Conservation (phyloP, 2,113 vertebrate species). For the Lophius piscatorius region DNA sequence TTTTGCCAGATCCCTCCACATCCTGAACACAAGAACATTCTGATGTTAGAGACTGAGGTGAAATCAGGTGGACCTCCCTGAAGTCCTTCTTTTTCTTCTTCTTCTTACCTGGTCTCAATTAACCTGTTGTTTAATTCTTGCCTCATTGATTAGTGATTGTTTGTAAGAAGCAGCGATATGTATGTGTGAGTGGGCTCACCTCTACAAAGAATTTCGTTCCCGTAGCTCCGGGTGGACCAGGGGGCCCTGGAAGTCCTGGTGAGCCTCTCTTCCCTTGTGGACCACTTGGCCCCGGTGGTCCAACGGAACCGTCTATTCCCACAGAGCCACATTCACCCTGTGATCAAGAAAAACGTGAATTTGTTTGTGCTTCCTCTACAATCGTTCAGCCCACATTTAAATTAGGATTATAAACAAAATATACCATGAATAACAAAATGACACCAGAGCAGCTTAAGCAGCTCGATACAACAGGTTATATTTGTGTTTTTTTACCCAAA, state of each 20-base stretch:
- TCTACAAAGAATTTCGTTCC: constrained; percentile 80
- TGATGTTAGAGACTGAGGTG: background rate
- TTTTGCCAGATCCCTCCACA: constrained; percentile 86
- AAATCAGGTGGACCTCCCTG: background rate
- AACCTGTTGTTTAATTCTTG: background rate
- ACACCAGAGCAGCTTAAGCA: no score
- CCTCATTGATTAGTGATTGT: background rate
- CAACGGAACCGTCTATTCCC: constrained; percentile 80
- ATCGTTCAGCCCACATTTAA: no score
- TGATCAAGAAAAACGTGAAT: constrained; percentile 1
- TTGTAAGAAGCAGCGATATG: no score
- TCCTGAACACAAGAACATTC: constrained; percentile 79
- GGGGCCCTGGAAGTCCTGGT: constrained; percentile 83
- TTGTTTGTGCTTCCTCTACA: background rate
- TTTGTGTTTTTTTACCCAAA: no score
- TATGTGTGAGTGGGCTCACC: constrained; percentile 72
- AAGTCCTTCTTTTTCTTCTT: background rate
- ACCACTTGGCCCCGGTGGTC: constrained; percentile 82
- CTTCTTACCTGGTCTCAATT: background rate
- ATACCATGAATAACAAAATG: no score
- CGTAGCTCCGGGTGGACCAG: constrained; percentile 83
- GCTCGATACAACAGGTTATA: no score
- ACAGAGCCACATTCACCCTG: constrained; percentile 85
- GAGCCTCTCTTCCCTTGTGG: constrained; percentile 81
- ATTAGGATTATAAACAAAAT: no score